Conservation (phyloP, 2,888 invertebrate genomes). For the Xestia xanthographa region DNA sequence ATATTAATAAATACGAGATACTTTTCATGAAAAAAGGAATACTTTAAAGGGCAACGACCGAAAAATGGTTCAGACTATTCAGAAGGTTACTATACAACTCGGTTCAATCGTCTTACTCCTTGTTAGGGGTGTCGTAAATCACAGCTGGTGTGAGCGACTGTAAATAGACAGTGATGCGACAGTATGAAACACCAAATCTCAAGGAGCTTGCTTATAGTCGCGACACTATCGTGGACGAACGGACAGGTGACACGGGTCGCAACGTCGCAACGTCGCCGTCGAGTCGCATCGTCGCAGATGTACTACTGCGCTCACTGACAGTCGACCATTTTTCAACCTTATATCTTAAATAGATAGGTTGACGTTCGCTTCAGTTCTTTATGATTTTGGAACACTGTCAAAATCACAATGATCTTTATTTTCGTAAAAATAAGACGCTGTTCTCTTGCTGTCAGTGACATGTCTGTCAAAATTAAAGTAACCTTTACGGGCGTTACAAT, state of each 20-base stretch:
- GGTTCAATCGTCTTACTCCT: background rate
- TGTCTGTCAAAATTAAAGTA: background rate
- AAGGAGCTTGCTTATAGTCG: conserved; percentile 43
- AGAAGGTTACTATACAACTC: background rate
- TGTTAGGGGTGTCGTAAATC: conserved; percentile 40
- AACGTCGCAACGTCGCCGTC: background rate
- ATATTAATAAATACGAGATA: background rate
- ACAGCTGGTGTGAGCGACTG: conserved; percentile 41
- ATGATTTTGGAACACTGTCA: conserved; percentile 2
- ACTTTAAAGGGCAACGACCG: background rate
- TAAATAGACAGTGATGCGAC: conserved; percentile 61
- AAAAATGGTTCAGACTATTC: background rate
- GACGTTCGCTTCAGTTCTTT: background rate
- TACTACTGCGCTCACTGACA: background rate
- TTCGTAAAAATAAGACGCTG: background rate
- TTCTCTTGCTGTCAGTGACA: background rate
- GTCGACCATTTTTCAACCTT: background rate
- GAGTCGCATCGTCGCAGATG: conserved; percentile 28
- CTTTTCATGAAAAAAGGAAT: background rate
- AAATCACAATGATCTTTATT: background rate
- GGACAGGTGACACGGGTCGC: conserved; percentile 66
- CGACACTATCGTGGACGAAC: conserved; percentile 35
- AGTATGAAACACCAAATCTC: conserved; percentile 53
- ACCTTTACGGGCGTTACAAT: background rate
- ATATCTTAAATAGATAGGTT: background rate